Evolutionary conservation across 2,113 vertebrate species (phyloP), one percentile per base, ranked within the genome.

Genomic region (Xiphophorus maculatus): DNA sequence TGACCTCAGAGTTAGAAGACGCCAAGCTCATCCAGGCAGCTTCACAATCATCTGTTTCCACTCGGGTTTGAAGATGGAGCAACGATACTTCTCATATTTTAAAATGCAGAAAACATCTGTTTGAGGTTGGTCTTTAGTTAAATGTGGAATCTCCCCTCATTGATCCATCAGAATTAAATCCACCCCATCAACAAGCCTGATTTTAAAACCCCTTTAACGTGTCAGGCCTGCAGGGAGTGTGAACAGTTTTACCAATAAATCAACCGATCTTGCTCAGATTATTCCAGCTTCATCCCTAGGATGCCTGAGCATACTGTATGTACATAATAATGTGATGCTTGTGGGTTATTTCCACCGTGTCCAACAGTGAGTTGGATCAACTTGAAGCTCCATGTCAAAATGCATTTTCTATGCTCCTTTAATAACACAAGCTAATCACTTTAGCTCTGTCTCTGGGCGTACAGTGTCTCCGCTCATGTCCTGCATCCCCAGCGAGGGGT

Each of bases 361-460:
- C 81, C 77, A 81, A 64, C 81, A 78, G 76, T 1, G 67, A 80
- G 66, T 64, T 82, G 85, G 81, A 82, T 79, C 79, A 73, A 76
- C 73, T 80, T 17, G 76, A 77, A 87, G 74, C 85, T 61, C 79
- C 79, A 33, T 84, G 87, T 91, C 85, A 88, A 79, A 89, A 88
- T 82, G 73, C 74, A 87, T 90, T 90, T 84, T 82, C 87, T 74
- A 83, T 37, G 88, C 63, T 80, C 76, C 85, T 54, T 73, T 89
- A 92, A 89, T 90, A 90, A 81, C 82, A 85, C 79, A 32, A 63
- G 72, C 85, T 91, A 90, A 92, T 90, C 87, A 89, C 88, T 88
- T 91, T 75, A 88, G 80, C 78, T 77, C 87, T 88, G 90, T 92
- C 87, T 91, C 80, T 60, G 5, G 68, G 54, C 71, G 42, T 54